Conservation (phyloP, 2,113 vertebrate genomes). For the Cephalopterus ornatus region DNA sequence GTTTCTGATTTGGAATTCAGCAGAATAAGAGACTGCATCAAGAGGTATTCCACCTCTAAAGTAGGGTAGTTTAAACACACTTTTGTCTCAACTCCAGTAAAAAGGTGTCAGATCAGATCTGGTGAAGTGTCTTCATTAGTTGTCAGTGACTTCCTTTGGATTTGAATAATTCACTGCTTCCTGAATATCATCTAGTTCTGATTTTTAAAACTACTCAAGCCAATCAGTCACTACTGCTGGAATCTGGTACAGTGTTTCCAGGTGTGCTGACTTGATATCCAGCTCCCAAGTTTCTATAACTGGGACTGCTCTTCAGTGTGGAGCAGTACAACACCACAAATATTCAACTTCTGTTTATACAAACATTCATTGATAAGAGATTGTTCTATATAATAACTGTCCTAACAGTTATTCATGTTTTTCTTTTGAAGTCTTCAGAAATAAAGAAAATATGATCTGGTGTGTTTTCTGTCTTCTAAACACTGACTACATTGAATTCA, state of each 20-base stretch:
- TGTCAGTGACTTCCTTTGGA: background rate
- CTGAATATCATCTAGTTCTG: background rate
- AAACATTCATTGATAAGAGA: background rate
- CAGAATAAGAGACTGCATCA: background rate
- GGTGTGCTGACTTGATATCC: background rate
- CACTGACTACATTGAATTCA: background rate
- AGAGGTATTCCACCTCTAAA: background rate
- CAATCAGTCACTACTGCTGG: background rate
- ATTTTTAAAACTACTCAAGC: background rate
- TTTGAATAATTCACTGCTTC: background rate
- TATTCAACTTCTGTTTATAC: background rate
- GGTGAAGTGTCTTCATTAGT: background rate
- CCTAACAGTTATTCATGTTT: background rate
- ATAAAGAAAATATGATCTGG: background rate
- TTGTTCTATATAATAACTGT: background rate
- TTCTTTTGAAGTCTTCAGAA: background rate
- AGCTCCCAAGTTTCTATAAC: background rate
- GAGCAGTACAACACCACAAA: background rate
- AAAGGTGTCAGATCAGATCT: background rate
- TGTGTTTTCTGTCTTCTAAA: background rate
- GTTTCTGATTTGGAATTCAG: background rate
- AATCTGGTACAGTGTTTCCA: background rate
- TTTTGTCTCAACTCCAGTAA: background rate
- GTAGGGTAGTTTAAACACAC: accelerated
- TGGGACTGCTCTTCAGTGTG: background rate